Evolutionary conservation across 2,888 invertebrate species (phyloP).

Genomic region (Peribatodes rhomboidaria): DNA sequence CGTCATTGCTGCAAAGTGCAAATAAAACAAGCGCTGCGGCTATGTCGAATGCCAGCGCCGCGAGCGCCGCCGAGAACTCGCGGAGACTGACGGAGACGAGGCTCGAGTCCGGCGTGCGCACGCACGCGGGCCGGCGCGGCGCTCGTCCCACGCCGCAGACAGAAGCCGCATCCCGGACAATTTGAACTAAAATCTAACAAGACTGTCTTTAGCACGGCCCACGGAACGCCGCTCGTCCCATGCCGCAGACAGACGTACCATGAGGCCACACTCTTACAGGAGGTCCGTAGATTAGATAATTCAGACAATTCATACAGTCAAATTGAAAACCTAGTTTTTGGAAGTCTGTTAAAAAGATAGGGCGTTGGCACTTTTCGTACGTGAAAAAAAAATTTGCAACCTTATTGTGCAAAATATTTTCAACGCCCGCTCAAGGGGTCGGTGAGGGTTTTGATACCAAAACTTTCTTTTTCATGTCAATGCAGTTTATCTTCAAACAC

Average conservation of each 20-base stretch:
- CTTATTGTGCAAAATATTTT: conserved; percentile 88
- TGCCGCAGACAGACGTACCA: conserved; percentile 82
- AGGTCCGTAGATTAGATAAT: too few species aligned
- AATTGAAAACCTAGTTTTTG: too few species aligned
- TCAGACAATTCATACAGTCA: too few species aligned
- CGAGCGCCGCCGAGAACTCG: conserved; percentile 87
- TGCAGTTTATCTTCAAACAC: too few species aligned
- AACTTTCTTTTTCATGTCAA: too few species aligned
- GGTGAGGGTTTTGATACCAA: conserved; percentile 88
- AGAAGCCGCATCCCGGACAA: conserved; percentile 84
- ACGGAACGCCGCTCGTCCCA: conserved; percentile 88
- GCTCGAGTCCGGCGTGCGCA: conserved; percentile 76
- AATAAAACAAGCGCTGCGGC: conserved; percentile 62
- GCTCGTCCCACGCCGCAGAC: conserved; percentile 87
- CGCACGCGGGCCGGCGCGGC: conserved; percentile 86
- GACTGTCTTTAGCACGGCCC: conserved; percentile 72
- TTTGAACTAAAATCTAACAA: neutral
- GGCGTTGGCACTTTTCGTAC: too few species aligned
- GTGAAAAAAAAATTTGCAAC: too few species aligned
- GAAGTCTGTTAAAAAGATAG: too few species aligned
- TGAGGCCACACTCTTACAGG: conserved; percentile 87
- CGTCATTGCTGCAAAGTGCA: conserved; percentile 66
- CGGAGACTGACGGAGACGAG: conserved; percentile 84
- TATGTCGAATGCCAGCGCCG: conserved; percentile 82
- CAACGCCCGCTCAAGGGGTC: conserved; percentile 88